Evolutionary conservation across 1,140 invertebrate genomes (phyloP).

Genomic region (Pogonus chalceus): DNA sequence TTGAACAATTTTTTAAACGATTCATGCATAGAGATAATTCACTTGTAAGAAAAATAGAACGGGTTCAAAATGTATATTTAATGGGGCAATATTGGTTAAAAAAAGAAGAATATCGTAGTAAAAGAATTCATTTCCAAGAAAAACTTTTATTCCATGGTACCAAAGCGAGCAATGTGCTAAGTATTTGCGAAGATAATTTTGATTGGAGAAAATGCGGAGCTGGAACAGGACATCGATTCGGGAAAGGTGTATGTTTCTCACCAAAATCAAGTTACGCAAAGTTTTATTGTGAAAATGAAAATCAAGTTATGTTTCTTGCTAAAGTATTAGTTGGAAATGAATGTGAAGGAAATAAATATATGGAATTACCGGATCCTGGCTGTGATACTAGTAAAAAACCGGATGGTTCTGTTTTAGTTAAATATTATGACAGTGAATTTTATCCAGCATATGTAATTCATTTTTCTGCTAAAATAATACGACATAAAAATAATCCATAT

Average conservation of each 20-base stretch:
- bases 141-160: constrained; percentile 27
- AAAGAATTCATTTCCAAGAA: constrained; percentile 13
- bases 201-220: constrained; percentile 25
- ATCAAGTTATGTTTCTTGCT: constrained; percentile 23
- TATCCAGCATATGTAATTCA: constrained; percentile 26
- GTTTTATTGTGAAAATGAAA: constrained; percentile 22
- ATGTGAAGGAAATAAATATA: constrained; percentile 10
- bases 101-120: constrained; percentile 18
- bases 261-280: constrained; percentile 24
- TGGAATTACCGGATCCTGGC: constrained; percentile 13
- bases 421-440: constrained; percentile 30
- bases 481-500: neutral
- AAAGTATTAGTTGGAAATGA: constrained; percentile 13
- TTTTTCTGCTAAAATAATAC: constrained; percentile 11
- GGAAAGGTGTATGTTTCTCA: constrained; percentile 28
- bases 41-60: constrained; percentile 14
- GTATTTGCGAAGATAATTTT: constrained; percentile 27
- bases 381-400: constrained; percentile 24
- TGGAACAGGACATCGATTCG: constrained; percentile 22
- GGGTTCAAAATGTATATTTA: constrained; percentile 17
- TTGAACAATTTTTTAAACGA: no score
- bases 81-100: constrained; percentile 17
- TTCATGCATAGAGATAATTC: no score
- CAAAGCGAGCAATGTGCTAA: constrained; percentile 15
- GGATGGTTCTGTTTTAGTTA: constrained; percentile 23